Conservation (phyloP, 2,888 invertebrate species). For the Tridacna crocea region DNA sequence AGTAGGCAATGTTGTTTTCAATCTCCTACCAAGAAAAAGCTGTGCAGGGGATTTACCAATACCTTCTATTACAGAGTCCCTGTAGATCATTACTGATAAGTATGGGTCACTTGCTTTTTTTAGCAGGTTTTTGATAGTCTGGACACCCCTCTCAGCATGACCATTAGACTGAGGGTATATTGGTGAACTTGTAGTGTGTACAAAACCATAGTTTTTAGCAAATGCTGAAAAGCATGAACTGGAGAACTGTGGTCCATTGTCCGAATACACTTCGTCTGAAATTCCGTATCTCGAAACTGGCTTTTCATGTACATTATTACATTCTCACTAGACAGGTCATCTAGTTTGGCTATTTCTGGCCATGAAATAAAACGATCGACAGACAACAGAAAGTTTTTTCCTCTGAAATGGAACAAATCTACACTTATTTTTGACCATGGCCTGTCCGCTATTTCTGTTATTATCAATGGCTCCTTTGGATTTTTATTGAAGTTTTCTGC, state of each 20-base stretch:
- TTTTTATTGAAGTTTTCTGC: slow-evolving; percentile 19
- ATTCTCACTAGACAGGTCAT: slow-evolving; percentile 25
- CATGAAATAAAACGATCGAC: slow-evolving; percentile 17
- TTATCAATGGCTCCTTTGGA: slow-evolving; percentile 33
- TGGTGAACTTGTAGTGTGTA: slow-evolving; percentile 27
- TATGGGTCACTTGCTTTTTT: slow-evolving; percentile 34
- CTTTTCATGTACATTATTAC: slow-evolving; percentile 23
- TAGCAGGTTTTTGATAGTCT: slow-evolving; percentile 26
- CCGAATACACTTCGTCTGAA: slow-evolving; percentile 25
- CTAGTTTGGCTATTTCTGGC: slow-evolving; percentile 29
- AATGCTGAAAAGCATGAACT: slow-evolving; percentile 9
- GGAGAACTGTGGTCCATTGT: slow-evolving; percentile 27
- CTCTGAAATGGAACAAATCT: slow-evolving; percentile 40
- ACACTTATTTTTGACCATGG: slow-evolving; percentile 35
- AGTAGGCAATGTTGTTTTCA: slow-evolving; percentile 43
- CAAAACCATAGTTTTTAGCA: slow-evolving; percentile 5
- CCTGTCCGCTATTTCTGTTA: slow-evolving; percentile 24
- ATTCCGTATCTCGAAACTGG: slow-evolving; percentile 30
- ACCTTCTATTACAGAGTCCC: slow-evolving; percentile 13
- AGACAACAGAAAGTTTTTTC: too few relatives aligned
- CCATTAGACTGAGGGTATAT: slow-evolving; percentile 23
- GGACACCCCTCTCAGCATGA: slow-evolving; percentile 18
- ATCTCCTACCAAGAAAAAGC: slow-evolving; percentile 20
- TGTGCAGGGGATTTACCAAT: slow-evolving; percentile 21
- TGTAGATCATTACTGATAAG: slow-evolving; percentile 8